Evolutionary conservation across 2,888 invertebrate genomes (phyloP), one percentile per base, ranked within the genome.

Genomic region (Rhimphoctona megacephalus): DNA sequence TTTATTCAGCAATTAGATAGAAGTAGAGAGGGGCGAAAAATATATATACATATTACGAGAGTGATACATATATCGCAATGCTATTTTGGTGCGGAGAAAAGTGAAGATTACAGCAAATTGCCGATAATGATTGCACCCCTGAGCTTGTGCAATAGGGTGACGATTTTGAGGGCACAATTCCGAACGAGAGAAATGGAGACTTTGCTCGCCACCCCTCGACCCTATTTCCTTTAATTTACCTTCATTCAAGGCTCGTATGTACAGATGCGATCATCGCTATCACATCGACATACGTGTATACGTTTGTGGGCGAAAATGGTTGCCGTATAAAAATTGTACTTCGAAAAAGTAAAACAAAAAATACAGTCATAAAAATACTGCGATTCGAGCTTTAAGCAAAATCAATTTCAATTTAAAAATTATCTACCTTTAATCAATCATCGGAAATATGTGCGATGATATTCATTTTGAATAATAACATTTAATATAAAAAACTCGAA

Each of bases 211-310:
- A 52, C 79, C 89, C 89, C 83, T 81, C 88, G 83, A 78, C 86
- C 89, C 89, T 88, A 91, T 92, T 92, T 90, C 89, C 90, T 90
- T 90, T 90, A 90, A 90, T 91, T 91, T 88, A 87, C 81, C 79
- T 84, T 86, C 83, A 83, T 83, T 83, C 78, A 85, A 82, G 88
- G 79, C 64, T 87, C 87, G 67, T 72, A 74, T 76, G 89, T 87
- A 77, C 91, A 91, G 91, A 92, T 91, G 91, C 90, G 88, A 87
- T 88, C 83, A 88, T 87, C 70, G 22, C 30, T 7, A 81, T 72
- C 49, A 69, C 39, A 49, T 70, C 54, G 57, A 30, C n/a, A 30
- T 36, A n/a, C 57, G n/a, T 33, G 14, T 64, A 52, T 52, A 11
- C 69, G 43, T 33, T 30, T 64, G 8, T 52, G 33, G 17, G 52